Percentiles rank a stretch among this genome's conserved stretches.
Evolutionary conservation across 1,140 invertebrate genomes (phyloP).

Genomic region (Scaptomyza graminum): DNA sequence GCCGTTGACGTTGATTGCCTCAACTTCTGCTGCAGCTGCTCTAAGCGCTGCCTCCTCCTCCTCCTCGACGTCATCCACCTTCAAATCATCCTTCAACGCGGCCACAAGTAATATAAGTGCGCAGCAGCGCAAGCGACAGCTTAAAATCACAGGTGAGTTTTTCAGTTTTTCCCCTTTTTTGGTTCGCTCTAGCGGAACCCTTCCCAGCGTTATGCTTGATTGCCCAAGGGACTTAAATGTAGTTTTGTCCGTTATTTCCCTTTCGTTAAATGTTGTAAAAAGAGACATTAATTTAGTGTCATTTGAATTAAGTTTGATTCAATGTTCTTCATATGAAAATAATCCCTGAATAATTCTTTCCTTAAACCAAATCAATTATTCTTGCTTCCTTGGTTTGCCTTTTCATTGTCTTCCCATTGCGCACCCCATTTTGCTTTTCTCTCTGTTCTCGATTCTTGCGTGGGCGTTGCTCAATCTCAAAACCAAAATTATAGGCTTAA

Average conservation of each 20-base stretch:
- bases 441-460: constrained; percentile 21
- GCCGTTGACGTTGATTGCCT: constrained; percentile 45
- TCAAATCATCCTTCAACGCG: constrained; percentile 25
- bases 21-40: constrained; percentile 40
- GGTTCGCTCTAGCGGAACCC: constrained; percentile 38
- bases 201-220: constrained; percentile 70
- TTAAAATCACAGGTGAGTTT: constrained; percentile 83
- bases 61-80: too few relatives aligned
- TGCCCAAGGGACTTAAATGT: constrained; percentile 37
- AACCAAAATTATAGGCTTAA: constrained; percentile 57
- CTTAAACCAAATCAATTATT: constrained; percentile 2
- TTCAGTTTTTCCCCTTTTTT: not conserved
- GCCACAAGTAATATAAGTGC: constrained; percentile 12
- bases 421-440: constrained; percentile 16
- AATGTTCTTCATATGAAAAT: too few relatives aligned
- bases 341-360: not conserved
- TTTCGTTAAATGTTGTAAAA: not conserved
- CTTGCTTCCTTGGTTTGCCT: not conserved
- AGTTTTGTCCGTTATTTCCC: constrained; percentile 51
- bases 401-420: constrained; percentile 1
- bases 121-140: constrained; percentile 73
- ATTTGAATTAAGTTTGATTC: too few relatives aligned
- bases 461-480: constrained; percentile 54
- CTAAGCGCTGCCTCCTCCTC: constrained; percentile 26
- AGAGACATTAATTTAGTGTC: too few relatives aligned